Conservation (phyloP, 2,797 vertebrate genomes). For the Myotis planiceps region DNA sequence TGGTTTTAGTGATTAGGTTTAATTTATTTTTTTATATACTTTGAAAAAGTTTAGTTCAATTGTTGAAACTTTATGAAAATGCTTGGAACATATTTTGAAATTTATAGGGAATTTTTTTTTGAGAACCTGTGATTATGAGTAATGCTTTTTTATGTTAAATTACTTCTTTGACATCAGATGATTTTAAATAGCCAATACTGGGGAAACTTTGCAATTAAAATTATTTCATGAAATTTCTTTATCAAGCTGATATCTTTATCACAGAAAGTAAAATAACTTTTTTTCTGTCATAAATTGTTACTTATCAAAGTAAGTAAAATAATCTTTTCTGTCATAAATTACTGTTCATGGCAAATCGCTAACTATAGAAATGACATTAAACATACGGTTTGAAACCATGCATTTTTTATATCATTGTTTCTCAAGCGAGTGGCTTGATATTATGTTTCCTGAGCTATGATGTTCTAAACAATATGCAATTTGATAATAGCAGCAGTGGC, state of each 20-base stretch:
- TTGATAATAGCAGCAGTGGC: slow-evolving; percentile 11
- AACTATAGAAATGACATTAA: background rate
- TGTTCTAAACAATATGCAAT: slow-evolving; percentile 19
- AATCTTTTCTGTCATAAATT: slow-evolving; percentile 3
- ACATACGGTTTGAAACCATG: background rate
- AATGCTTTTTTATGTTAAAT: background rate
- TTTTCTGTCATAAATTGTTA: background rate
- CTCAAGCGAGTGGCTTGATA: background rate
- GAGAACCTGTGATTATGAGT: background rate
- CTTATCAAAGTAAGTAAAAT: background rate
- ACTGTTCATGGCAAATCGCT: background rate
- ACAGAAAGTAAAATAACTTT: background rate
- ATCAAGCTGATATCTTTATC: slow-evolving; percentile 17
- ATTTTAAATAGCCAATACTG: background rate
- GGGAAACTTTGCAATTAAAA: background rate
- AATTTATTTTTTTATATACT: background rate
- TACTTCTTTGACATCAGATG: background rate
- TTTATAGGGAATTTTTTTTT: background rate
- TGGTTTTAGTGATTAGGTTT: background rate
- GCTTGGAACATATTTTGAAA: background rate
- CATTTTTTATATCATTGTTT: slow-evolving; percentile 22
- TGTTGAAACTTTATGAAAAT: slow-evolving; percentile 3
- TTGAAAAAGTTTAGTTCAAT: background rate
- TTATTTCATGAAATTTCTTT: slow-evolving; percentile 6
- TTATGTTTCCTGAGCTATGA: background rate